A percentile compares a stretch with the other conserved stretches of the same genome.
Conservation (phyloP, 2,113 vertebrate genomes). For the Fukomys damarensis region DNA sequence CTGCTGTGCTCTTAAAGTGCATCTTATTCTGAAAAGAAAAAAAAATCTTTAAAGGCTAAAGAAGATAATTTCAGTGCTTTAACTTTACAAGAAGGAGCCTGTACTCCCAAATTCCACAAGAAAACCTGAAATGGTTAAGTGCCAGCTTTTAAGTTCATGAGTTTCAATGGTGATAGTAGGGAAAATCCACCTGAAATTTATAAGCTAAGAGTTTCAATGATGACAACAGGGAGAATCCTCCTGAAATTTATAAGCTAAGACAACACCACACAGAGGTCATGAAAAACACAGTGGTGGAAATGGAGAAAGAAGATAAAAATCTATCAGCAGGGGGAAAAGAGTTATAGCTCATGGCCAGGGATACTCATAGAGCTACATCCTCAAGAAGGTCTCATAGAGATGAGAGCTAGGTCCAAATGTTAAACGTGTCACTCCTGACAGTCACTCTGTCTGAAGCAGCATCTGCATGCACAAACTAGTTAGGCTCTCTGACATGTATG, state of each 20-base stretch:
- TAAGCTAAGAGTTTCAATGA: neutral
- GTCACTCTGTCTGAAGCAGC: neutral
- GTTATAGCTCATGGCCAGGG: slow-evolving; percentile 1
- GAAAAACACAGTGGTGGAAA: neutral
- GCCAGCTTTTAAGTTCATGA: neutral
- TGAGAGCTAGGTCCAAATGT: neutral
- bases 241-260: neutral
- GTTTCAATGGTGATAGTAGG: neutral
- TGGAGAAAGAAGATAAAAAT: slow-evolving; percentile 16
- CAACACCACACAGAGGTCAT: neutral
- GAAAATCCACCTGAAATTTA: neutral
- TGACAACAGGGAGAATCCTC: neutral
- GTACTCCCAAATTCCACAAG: neutral
- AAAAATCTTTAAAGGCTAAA: neutral
- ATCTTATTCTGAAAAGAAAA: neutral
- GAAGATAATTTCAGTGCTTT: neutral
- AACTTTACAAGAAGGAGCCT: neutral
- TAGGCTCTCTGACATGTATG: slow-evolving; percentile 30
- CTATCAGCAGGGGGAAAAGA: neutral
- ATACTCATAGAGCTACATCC: neutral
- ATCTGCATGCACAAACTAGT: slow-evolving; percentile 19
- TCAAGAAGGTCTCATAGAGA: neutral
- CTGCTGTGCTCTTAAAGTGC: neutral
- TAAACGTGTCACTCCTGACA: neutral
- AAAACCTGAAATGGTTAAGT: neutral